A percentile compares a stretch with the other conserved stretches of the same genome.
phyloP scores from a whole-genome alignment of 2,113 vertebrate species.

The Raja brachyura region DNA sequence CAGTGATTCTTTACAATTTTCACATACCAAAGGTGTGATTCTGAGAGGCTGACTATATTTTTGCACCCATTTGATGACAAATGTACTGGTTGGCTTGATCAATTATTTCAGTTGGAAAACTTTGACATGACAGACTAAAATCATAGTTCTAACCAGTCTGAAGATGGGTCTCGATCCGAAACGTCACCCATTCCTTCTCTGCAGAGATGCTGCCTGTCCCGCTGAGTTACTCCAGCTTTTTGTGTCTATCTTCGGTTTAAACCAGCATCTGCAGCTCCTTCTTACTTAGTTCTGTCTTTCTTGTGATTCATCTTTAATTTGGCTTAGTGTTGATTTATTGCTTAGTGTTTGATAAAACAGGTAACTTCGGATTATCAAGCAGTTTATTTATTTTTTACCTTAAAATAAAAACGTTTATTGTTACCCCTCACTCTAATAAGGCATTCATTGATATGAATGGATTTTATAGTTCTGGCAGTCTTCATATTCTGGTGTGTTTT shows the following conservation, averaged over 20 bases:
- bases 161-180: no score
- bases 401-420: background rate
- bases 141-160: background rate
- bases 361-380: background rate
- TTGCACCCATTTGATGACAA: background rate
- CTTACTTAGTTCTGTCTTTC: background rate
- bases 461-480: background rate
- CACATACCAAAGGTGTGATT: background rate
- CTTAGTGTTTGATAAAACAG: background rate
- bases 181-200: no score
- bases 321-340: background rate
- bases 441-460: background rate
- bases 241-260: no score
- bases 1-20: background rate
- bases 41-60: background rate
- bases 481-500: background rate
- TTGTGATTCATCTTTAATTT: background rate
- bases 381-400: background rate
- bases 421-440: background rate
- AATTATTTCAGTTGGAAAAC: background rate
- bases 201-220: no score
- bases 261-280: no score
- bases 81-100: background rate
- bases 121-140: background rate
- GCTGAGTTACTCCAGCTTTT: no score